Conservation (phyloP, 2,888 invertebrate genomes). For the Xestia ashworthii region DNA sequence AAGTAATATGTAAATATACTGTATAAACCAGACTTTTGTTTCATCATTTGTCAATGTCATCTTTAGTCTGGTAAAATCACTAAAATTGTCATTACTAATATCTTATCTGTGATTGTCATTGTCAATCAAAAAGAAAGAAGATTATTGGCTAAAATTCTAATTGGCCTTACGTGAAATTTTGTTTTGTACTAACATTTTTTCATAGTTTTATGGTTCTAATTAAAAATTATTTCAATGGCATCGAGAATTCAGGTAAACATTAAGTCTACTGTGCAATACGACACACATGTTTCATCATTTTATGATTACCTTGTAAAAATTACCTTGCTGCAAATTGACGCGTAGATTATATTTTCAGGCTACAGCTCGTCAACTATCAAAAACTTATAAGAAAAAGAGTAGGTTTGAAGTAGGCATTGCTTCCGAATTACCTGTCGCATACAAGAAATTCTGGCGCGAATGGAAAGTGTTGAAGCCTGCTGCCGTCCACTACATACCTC, state of each 20-base stretch:
- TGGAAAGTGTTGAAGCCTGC: constrained; percentile 93
- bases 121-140: constrained; percentile 31
- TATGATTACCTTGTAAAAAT: constrained; percentile 69
- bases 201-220: constrained; percentile 67
- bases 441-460: constrained; percentile 96
- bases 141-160: too few relatives aligned
- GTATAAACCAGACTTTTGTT: constrained; percentile 9
- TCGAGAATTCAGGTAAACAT: constrained; percentile 81
- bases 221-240: constrained; percentile 81
- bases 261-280: background rate
- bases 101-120: too few relatives aligned
- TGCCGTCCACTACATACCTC: constrained; percentile 93
- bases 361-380: constrained; percentile 86
- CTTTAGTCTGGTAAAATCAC: constrained; percentile 36
- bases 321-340: constrained; percentile 66
- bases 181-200: constrained; percentile 45
- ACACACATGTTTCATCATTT: constrained; percentile 71
- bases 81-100: too few relatives aligned
- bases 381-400: constrained; percentile 87
- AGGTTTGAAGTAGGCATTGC: constrained; percentile 93
- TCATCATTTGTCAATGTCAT: constrained; percentile 38
- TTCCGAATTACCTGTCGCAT: constrained; percentile 93
- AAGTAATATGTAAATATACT: too few relatives aligned
- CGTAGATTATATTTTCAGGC: constrained; percentile 77
- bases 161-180: constrained; percentile 53